Conservation (phyloP, 2,888 invertebrate genomes). For the Drosophila engyochracea region DNA sequence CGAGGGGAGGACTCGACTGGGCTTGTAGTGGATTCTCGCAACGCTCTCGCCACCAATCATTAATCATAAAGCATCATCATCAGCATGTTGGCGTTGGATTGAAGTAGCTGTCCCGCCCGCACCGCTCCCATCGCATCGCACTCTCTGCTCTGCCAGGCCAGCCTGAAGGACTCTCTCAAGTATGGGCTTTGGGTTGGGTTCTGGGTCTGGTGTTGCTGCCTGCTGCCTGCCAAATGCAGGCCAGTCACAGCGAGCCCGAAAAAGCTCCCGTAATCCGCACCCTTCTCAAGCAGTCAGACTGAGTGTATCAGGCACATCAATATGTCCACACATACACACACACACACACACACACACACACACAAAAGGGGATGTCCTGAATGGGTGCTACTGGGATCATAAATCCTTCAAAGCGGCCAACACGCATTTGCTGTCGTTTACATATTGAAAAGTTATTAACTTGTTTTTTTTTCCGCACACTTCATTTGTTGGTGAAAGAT, state of each 20-base stretch:
- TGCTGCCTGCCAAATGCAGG: conserved; percentile 50
- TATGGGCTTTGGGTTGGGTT: conserved; percentile 14
- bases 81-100: conserved; percentile 59
- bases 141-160: background rate
- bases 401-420: conserved; percentile 62
- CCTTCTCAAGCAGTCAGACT: conserved; percentile 39
- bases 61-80: conserved; percentile 78
- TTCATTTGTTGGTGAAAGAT: background rate
- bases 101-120: conserved; percentile 21
- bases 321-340: conserved; percentile 59
- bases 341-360: background rate
- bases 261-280: conserved; percentile 19
- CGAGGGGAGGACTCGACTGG: background rate
- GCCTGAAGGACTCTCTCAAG: conserved; percentile 39
- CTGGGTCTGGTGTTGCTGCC: conserved; percentile 3
- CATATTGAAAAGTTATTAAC: conserved; percentile 55
- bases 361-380: conserved; percentile 31
- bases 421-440: conserved; percentile 46
- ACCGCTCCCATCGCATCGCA: background rate
- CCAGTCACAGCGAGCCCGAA: conserved; percentile 32
- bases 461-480: conserved; percentile 14
- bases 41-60: conserved; percentile 67
- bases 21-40: conserved; percentile 27
- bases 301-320: conserved; percentile 61
- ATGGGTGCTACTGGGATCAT: conserved; percentile 50